Evolutionary conservation across 2,113 vertebrate genomes (phyloP), one percentile per base, ranked within the genome.

Genomic region (Urocynchramus pylzowi): DNA sequence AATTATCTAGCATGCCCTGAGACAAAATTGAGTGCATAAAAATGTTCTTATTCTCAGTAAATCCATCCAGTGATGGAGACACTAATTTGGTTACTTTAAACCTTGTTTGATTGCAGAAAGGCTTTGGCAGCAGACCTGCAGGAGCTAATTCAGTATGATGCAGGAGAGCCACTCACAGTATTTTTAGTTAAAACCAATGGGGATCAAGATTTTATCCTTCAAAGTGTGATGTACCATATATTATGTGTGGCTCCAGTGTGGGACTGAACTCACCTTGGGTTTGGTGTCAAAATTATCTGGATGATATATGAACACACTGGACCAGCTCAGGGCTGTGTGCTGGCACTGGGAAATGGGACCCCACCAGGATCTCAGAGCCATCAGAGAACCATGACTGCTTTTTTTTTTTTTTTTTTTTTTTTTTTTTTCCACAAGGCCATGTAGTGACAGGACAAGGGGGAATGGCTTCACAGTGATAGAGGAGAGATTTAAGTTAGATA

Each of bases 311-410:
- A 70, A 33, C 24, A 21, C 21, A 5, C 2, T 13, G 42, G 73
- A 63, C 45, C 64, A 59, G 54, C 47, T 63, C 64, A 39, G 42
- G 37, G 52, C 57, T 50, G 7, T 11, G 1, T 22, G 10, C 30
- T 18, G 35, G 50, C 6, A 1, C 35, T 1, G 3, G 35, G 41
- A 56, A 35, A 42, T 0, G 10, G 47, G 42, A 30, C 15, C 0
- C 0, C 35, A 26, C 7, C 39, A 45, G 45, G 31, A 33, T 39
- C 49, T 78, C 70, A 39, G 33, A 0, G 0, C 26, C 30, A 13
- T 1, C 6, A 9, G 24, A 78, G 24, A 89, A 23, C 54, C 22
- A 21, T 1, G 1, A 26, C 9, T 45, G 31, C 9, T 4, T 7
- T 3, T 35, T 28, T 10, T 13, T 41, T 45, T 16, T 63, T 47